Evolutionary conservation across 2,113 vertebrate genomes (phyloP).

Genomic region (Datnioides undecimradiatus): DNA sequence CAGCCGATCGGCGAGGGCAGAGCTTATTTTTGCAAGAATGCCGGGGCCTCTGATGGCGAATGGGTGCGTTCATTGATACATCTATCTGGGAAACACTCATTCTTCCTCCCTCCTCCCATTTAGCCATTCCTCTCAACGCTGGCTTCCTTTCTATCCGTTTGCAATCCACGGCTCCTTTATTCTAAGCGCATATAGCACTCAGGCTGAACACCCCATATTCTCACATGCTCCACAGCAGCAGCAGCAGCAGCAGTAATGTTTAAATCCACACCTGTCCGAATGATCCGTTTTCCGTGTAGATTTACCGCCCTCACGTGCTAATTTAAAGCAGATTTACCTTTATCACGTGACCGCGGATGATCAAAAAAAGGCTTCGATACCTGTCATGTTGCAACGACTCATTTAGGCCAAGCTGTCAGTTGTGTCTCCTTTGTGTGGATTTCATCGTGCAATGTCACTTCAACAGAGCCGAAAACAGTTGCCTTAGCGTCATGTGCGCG

Average conservation of each 20-base stretch:
- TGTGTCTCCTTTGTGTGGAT: constrained; percentile 36
- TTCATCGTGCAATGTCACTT: constrained; percentile 15
- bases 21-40: constrained; percentile 57
- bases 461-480: not conserved
- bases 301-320: not conserved
- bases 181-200: not conserved
- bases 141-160: constrained; percentile 52
- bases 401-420: too few relatives aligned
- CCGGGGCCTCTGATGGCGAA: constrained; percentile 81
- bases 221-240: not conserved
- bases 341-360: constrained; percentile 59
- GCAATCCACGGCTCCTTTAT: constrained; percentile 28
- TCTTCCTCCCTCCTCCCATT: constrained; percentile 74
- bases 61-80: constrained; percentile 87
- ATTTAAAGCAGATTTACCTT: constrained; percentile 39
- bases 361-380: not conserved
- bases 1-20: constrained; percentile 46
- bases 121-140: constrained; percentile 49
- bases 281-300: not conserved
- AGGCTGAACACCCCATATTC: not conserved
- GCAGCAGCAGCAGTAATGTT: constrained; percentile 2
- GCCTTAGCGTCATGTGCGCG: not conserved
- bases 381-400: too few relatives aligned
- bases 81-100: constrained; percentile 81
- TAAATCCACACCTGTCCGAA: not conserved